These are phyloP conservation scores for Zhuqinia jingwanae DNA, from an alignment of 2,888 invertebrate species.

Conservation along the genomic window DNA sequence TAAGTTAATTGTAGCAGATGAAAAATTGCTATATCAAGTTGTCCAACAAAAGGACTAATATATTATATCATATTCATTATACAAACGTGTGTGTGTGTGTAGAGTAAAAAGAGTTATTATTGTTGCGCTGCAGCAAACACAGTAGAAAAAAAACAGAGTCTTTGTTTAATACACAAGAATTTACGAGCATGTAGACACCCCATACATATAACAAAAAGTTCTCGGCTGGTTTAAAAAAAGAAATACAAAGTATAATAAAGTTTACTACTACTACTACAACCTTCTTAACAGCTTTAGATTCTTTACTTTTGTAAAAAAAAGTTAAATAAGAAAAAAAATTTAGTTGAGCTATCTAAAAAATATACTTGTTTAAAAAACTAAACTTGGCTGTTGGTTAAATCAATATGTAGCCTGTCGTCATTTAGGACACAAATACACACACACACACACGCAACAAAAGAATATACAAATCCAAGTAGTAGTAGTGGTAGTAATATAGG, in stretches of 20 bases:
- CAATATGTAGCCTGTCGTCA: constrained; percentile 56
- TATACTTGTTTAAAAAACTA: constrained; percentile 7
- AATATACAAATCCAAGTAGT: too few relatives aligned
- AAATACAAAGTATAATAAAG: too few relatives aligned
- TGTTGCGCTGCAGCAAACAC: constrained; percentile 13
- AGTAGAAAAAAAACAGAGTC: too few relatives aligned
- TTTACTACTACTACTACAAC: too few relatives aligned
- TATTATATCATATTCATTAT: too few relatives aligned
- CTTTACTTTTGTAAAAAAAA: too few relatives aligned
- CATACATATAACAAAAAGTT: constrained; percentile 40
- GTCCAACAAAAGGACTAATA: constrained; percentile 50
- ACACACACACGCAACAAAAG: neutral
- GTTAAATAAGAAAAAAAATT: constrained; percentile 13
- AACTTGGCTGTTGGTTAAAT: constrained; percentile 43
- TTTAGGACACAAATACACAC: constrained; percentile 36
- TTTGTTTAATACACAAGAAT: constrained; percentile 66
- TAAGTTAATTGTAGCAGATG: constrained; percentile 64
- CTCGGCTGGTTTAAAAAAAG: neutral
- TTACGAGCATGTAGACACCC: constrained; percentile 56
- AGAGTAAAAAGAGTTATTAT: constrained; percentile 36
- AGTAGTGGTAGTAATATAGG: neutral
- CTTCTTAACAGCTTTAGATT: neutral
- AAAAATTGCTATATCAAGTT: constrained; percentile 70
- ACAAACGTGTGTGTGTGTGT: too few relatives aligned
- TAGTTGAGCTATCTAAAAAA: constrained; percentile 5